Evolutionary conservation across 2,113 vertebrate species (phyloP).

Genomic region (Micronisus gabar): DNA sequence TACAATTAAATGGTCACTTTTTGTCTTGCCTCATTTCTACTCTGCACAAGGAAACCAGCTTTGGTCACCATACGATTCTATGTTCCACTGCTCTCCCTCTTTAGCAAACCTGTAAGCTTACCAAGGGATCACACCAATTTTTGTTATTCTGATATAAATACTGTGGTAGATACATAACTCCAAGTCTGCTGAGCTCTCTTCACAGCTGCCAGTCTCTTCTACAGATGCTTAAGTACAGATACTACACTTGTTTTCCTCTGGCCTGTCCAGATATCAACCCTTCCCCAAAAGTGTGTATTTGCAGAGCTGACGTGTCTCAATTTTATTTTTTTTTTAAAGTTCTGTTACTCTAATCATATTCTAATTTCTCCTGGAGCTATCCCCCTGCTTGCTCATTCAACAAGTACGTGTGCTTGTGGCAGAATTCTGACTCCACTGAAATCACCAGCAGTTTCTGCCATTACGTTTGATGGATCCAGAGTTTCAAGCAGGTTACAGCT

Average conservation of each 20-base stretch:
- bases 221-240: not conserved
- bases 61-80: not conserved
- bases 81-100: not conserved
- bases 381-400: not conserved
- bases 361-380: not conserved
- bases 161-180: not conserved
- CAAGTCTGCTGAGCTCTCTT: not conserved
- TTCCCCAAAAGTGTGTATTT: not conserved
- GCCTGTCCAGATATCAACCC: not conserved
- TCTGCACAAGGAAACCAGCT: not conserved
- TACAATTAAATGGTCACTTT: not conserved
- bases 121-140: not conserved
- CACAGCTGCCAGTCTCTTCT: not conserved
- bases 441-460: not conserved
- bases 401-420: not conserved
- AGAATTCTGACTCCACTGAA: not conserved
- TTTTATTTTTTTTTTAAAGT: not conserved
- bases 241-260: not conserved
- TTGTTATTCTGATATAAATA: not conserved
- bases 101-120: not conserved
- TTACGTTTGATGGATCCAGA: not conserved
- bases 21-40: not conserved
- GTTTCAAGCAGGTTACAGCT: not conserved
- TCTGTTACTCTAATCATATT: not conserved
- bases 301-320: accelerated